Percentiles rank a stretch among this genome's conserved stretches.
These are phyloP conservation scores for Drepanosiphum platanoidis DNA, from an alignment of 2,888 invertebrate species.

Conservation along the genomic window DNA sequence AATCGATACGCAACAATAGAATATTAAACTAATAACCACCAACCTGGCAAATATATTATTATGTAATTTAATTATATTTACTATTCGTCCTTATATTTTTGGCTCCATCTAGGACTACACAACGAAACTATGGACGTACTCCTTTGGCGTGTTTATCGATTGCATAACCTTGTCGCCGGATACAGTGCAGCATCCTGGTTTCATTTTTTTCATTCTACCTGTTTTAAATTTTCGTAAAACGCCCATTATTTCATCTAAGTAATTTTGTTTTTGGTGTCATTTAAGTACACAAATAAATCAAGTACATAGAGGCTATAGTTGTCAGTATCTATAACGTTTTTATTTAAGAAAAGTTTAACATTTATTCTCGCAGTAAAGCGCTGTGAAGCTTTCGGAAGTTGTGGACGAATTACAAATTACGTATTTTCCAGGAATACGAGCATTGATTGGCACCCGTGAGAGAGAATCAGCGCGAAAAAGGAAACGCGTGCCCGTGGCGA, in stretches of 20 bases:
- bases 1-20: neutral
- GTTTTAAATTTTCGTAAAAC: conserved; percentile 41
- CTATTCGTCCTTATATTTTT: conserved; percentile 17
- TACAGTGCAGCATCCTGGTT: conserved; percentile 56
- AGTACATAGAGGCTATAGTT: neutral
- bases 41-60: neutral
- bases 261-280: neutral
- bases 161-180: conserved; percentile 60
- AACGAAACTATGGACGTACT: conserved; percentile 29
- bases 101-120: conserved; percentile 39
- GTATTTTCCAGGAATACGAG: conserved; percentile 4
- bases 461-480: conserved; percentile 56
- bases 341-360: neutral
- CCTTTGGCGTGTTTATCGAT: conserved; percentile 56
- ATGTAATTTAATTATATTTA: neutral
- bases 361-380: neutral
- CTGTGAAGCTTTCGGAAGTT: neutral
- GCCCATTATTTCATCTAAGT: conserved; percentile 31
- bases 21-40: neutral
- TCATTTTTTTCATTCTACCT: conserved; percentile 28
- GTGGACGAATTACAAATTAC: conserved; percentile 5
- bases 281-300: neutral
- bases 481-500: conserved; percentile 56
- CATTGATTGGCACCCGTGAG: conserved; percentile 60
- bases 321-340: neutral